Evolutionary conservation across 1,140 invertebrate species (phyloP).

Genomic region (Bombus superbus): DNA sequence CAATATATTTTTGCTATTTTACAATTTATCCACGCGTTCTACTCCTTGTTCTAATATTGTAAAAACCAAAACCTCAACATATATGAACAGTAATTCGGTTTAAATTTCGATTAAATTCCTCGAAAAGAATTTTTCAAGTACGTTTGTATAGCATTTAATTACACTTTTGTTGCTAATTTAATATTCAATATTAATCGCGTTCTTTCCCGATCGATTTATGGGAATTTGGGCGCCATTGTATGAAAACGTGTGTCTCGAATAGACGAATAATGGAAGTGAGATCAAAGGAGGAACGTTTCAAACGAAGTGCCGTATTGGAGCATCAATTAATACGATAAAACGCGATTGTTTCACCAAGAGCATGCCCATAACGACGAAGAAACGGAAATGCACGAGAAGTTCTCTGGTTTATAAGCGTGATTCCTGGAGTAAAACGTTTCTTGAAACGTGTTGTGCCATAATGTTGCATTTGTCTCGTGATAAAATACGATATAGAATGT

Average conservation of each 20-base stretch:
- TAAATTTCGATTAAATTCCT: background rate
- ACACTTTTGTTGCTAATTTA: background rate
- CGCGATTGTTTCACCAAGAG: background rate
- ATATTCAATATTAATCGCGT: background rate
- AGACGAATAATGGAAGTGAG: background rate
- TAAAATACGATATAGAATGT: background rate
- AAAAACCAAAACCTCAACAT: too few species aligned
- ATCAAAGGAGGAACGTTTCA: background rate
- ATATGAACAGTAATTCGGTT: too few species aligned
- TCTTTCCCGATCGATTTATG: background rate
- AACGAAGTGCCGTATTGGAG: background rate
- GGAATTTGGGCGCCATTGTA: background rate
- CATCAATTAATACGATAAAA: background rate
- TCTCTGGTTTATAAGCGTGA: background rate
- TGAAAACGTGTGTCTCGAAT: background rate
- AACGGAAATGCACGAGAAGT: background rate
- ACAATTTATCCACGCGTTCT: too few species aligned
- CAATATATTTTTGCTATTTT: too few species aligned
- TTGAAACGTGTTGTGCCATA: background rate
- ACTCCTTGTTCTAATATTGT: too few species aligned
- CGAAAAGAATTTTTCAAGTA: background rate
- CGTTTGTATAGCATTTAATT: background rate
- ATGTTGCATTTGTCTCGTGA: background rate
- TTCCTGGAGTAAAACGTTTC: background rate
- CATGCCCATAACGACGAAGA: background rate